Evolutionary conservation across 2,888 invertebrate species (phyloP).

Genomic region (Camptogramma bilineatum): DNA sequence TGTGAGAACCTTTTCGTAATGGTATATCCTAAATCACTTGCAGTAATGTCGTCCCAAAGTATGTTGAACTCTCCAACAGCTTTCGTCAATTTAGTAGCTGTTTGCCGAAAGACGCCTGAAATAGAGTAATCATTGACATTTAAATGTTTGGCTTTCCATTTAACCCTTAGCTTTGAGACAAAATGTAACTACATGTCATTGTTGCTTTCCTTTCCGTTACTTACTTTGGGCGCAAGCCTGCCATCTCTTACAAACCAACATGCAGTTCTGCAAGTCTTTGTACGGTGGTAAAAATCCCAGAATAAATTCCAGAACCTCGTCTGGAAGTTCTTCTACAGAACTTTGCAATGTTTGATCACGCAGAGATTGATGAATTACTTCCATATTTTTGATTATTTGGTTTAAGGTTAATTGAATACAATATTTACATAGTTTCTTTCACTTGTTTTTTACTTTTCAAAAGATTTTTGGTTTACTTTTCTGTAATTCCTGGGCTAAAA

Average conservation of each 20-base stretch:
- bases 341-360: conserved; percentile 65
- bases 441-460: conserved; percentile 7
- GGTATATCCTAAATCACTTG: conserved; percentile 87
- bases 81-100: conserved; percentile 90
- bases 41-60: conserved; percentile 88
- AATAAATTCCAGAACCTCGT: conserved; percentile 97
- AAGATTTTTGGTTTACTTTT: conserved; percentile 5
- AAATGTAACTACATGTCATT: neutral
- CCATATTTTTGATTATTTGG: conserved; percentile 60
- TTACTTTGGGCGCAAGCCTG: conserved; percentile 92
- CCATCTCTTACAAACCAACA: conserved; percentile 95
- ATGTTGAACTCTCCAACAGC: conserved; percentile 91
- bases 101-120: conserved; percentile 92
- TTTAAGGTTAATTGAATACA: conserved; percentile 6
- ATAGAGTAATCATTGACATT: conserved; percentile 47
- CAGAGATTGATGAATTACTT: conserved; percentile 66
- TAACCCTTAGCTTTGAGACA: neutral
- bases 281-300: conserved; percentile 95
- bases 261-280: conserved; percentile 94
- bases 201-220: conserved; percentile 54
- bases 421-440: conserved; percentile 34
- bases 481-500: conserved; percentile 16
- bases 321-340: conserved; percentile 90
- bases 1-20: conserved; percentile 97
- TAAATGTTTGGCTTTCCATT: neutral